Evolutionary conservation across 1,140 invertebrate genomes (phyloP).

Genomic region (Anadara kagoshimensis): DNA sequence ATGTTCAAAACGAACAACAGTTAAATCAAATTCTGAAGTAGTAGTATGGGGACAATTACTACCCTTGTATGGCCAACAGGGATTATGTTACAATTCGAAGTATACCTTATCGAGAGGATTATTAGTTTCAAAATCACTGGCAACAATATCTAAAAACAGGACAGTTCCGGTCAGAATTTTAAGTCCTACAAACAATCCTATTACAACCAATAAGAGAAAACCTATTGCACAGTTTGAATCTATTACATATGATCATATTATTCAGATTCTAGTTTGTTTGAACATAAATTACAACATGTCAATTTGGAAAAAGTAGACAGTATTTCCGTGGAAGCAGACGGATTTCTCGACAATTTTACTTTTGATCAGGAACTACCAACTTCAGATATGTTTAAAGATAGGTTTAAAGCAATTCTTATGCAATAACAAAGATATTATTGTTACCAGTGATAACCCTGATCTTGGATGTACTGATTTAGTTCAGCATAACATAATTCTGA

Average conservation of each 20-base stretch:
- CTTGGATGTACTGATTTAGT: constrained; percentile 1
- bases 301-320: no score
- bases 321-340: no score
- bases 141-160: background rate
- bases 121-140: no score
- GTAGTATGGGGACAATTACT: background rate
- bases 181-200: background rate
- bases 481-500: no score
- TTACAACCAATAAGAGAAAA: background rate
- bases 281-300: no score
- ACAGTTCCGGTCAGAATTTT: background rate
- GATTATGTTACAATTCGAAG: no score
- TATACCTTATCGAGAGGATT: no score
- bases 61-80: background rate
- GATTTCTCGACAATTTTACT: no score
- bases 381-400: background rate
- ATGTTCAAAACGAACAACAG: no score
- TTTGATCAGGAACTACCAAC: no score
- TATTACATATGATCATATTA: no score
- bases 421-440: background rate
- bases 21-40: background rate
- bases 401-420: background rate
- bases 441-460: background rate
- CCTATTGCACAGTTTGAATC: background rate
- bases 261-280: no score